Evolutionary conservation across 92 coral and sea anemone genomes (phyloP).

Genomic region (Umimayanthus kanabou): DNA sequence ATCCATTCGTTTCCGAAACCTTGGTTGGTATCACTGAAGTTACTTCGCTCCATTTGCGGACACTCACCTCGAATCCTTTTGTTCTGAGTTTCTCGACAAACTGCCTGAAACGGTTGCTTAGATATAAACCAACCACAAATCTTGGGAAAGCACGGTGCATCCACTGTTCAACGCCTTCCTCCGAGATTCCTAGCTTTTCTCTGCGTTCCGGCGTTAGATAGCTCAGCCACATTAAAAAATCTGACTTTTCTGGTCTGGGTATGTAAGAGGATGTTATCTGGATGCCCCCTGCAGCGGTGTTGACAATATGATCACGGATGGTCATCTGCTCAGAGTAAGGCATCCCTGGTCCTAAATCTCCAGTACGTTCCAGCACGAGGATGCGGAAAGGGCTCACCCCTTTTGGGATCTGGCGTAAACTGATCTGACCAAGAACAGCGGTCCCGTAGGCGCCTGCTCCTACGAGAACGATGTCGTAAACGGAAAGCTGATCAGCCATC

Average conservation of each 20-base stretch:
- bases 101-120: conserved; percentile 55
- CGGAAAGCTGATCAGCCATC: neutral
- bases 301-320: conserved; percentile 47
- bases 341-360: conserved; percentile 46
- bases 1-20: neutral
- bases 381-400: neutral
- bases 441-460: conserved; percentile 61
- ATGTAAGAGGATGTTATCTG: conserved; percentile 49
- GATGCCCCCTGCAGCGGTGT: conserved; percentile 46
- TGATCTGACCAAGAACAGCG: conserved; percentile 37
- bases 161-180: conserved; percentile 39
- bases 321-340: conserved; percentile 47
- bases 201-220: conserved; percentile 38
- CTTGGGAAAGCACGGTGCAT: conserved; percentile 49
- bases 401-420: conserved; percentile 27
- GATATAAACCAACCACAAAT: conserved; percentile 49
- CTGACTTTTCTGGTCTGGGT: conserved; percentile 44
- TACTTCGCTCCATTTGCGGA: conserved; percentile 21
- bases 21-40: conserved; percentile 6
- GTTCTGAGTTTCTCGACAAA: conserved; percentile 33
- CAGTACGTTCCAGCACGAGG: conserved; percentile 27
- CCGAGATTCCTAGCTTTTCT: conserved; percentile 32
- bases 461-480: conserved; percentile 46
- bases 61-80: conserved; percentile 44
- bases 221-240: conserved; percentile 48